Evolutionary conservation across 1,140 invertebrate genomes (phyloP).

Genomic region (Brachionus asplanchnoidis): DNA sequence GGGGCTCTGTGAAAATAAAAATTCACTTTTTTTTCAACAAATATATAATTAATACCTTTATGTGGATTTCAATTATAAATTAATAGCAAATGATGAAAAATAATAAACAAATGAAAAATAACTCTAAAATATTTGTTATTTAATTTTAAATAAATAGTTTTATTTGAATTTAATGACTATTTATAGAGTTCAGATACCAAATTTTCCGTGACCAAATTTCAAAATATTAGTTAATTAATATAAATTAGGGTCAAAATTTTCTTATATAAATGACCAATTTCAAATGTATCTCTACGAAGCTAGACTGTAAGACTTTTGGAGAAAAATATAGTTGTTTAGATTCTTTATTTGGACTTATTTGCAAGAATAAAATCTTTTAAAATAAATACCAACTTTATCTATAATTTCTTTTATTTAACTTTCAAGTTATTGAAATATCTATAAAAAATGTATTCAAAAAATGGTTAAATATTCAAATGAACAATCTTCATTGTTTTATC

Average conservation of each 20-base stretch:
- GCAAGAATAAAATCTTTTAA: too few species aligned
- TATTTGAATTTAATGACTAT: neutral
- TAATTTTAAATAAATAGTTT: neutral
- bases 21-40: neutral
- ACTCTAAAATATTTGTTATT: neutral
- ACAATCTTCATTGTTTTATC: too few species aligned
- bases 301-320: too few species aligned
- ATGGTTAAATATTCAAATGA: too few species aligned
- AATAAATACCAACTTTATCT: too few species aligned
- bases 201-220: neutral
- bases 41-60: neutral
- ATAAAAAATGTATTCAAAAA: too few species aligned
- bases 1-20: neutral
- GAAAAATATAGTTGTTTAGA: too few species aligned
- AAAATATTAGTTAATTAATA: neutral
- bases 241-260: neutral
- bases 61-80: neutral
- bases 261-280: too few species aligned
- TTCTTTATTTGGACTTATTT: too few species aligned
- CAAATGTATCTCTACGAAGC: too few species aligned
- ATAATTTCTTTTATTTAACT: too few species aligned
- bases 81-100: neutral
- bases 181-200: neutral
- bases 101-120: neutral
- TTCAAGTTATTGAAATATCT: too few species aligned